Evolutionary conservation across 2,113 vertebrate species (phyloP).

Genomic region (Enhydra lutris): DNA sequence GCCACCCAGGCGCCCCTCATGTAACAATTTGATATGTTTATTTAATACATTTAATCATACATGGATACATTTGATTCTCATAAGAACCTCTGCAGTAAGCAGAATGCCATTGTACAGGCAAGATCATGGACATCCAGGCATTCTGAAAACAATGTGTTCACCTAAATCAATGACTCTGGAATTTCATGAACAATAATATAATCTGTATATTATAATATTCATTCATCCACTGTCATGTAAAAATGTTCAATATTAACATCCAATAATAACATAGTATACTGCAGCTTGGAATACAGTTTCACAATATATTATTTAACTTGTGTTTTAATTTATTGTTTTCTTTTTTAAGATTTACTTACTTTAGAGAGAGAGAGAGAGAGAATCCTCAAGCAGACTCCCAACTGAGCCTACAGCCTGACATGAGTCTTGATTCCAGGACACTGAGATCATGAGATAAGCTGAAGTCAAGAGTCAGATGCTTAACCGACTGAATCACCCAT

Average conservation of each 20-base stretch:
- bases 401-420: background rate
- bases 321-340: background rate
- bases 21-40: background rate
- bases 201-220: background rate
- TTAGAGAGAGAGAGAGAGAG: background rate
- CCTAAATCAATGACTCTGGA: background rate
- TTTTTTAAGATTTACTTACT: background rate
- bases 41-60: background rate
- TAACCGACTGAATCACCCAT: background rate
- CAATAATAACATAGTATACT: background rate
- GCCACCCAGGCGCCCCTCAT: too few relatives aligned
- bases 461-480: background rate
- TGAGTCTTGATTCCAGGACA: background rate
- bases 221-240: background rate
- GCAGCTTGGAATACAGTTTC: background rate
- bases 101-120: background rate
- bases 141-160: background rate
- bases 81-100: background rate
- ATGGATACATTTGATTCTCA: background rate
- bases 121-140: background rate
- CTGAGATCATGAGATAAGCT: background rate
- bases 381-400: background rate
- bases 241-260: background rate
- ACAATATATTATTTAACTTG: background rate
- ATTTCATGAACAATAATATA: background rate